Conservation (phyloP, 2,888 invertebrate species). For the Auanema sp. region DNA sequence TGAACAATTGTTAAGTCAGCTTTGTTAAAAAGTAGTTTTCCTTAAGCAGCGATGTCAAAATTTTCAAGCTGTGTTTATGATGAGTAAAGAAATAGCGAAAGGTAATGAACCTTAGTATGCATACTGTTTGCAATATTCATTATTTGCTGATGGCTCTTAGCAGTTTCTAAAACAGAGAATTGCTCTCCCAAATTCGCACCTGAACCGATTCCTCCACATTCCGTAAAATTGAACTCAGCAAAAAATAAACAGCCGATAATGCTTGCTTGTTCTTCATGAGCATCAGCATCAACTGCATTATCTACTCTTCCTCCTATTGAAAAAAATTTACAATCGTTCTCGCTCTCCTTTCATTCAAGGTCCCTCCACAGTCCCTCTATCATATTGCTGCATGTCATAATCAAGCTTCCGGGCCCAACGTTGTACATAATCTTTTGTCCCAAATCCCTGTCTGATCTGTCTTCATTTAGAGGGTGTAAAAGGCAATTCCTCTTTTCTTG, state of each 20-base stretch:
- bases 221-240: slow-evolving; percentile 8
- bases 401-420: too few relatives aligned
- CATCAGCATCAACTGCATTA: slow-evolving; percentile 28
- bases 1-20: slow-evolving; percentile 89
- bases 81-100: slow-evolving; percentile 2
- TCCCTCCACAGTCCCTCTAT: too few relatives aligned
- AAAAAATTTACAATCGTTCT: slow-evolving; percentile 53
- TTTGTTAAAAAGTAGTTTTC: slow-evolving; percentile 94
- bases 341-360: too few relatives aligned
- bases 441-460: too few relatives aligned
- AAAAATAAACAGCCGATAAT: slow-evolving; percentile 1
- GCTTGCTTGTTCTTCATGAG: slow-evolving; percentile 8
- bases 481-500: too few relatives aligned
- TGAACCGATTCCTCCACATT: slow-evolving; percentile 59
- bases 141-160: slow-evolving; percentile 69
- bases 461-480: too few relatives aligned
- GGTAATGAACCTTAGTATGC: slow-evolving; percentile 81
- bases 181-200: slow-evolving; percentile 79
- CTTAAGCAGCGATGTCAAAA: slow-evolving; percentile 94
- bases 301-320: slow-evolving; percentile 58
- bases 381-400: too few relatives aligned
- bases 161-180: slow-evolving; percentile 88
- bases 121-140: slow-evolving; percentile 84
- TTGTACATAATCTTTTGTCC: too few relatives aligned
- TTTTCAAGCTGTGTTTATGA: slow-evolving; percentile 74